Evolutionary conservation across 1,140 invertebrate species (phyloP).

Genomic region (Eulimnadia texana): DNA sequence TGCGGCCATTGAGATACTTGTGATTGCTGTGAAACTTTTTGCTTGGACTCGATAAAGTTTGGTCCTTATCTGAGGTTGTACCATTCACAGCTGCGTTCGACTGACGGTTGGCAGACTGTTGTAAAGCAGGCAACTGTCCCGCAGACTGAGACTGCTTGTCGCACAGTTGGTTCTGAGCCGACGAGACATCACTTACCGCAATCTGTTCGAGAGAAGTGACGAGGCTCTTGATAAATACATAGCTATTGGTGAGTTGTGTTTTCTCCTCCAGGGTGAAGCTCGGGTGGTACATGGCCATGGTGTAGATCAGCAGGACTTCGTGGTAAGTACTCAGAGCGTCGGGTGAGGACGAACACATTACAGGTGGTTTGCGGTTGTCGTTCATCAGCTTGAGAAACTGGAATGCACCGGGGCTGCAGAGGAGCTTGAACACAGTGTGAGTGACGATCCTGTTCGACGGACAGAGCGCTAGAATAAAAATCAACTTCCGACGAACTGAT

Average conservation of each 20-base stretch:
- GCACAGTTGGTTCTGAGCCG: not conserved
- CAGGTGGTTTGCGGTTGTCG: not conserved
- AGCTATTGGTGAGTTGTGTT: conserved; percentile 48
- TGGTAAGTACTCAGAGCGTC: conserved; percentile 34
- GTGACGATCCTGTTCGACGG: conserved; percentile 36
- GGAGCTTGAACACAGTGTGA: not conserved
- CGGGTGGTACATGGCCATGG: conserved; percentile 83
- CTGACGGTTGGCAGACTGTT: not conserved
- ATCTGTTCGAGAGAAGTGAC: not conserved
- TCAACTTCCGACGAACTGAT: conserved; percentile 59
- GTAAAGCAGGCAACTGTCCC: not conserved
- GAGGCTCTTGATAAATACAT: not conserved
- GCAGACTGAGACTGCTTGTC: not conserved
- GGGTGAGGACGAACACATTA: not conserved
- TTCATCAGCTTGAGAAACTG: not conserved
- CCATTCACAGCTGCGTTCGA: not conserved
- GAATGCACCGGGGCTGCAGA: conserved; percentile 6
- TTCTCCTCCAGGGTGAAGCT: conserved; percentile 86
- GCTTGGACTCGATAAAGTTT: not conserved
- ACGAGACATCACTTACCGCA: not conserved
- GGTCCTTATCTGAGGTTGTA: not conserved
- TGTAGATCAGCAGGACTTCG: conserved; percentile 71
- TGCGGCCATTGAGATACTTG: not conserved
- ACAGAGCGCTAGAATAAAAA: conserved; percentile 67
- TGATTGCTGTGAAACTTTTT: not conserved